Evolutionary conservation across 2,888 invertebrate species (phyloP), one percentile per base, ranked within the genome.

Genomic region (Mycalesis mineus): DNA sequence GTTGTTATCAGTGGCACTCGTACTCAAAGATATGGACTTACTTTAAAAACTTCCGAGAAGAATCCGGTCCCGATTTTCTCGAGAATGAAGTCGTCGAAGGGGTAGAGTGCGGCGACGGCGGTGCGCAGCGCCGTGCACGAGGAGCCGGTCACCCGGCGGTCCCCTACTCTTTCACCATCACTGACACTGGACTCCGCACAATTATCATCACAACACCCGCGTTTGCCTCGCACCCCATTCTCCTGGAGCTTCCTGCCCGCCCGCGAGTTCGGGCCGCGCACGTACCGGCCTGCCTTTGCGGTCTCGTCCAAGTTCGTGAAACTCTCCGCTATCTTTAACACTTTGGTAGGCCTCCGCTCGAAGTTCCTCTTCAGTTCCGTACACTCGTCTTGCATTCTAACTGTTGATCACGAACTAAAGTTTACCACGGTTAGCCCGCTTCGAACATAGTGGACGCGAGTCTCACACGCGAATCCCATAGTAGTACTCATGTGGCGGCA

Each of bases 31-130:
- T n/a, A 36, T 11, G 51, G 39, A 84, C 93, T 91, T 90, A 98
- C 98, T 95, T 98, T 98, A 90, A 96, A 98, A 63, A 98, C 98
- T 91, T 98, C 97, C 4, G 98, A 98, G 91, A 98, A 98, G 90
- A 98, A 98, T 65, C 98, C 98, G 51, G 94, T 92, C 48, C 98
- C 98, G 74, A 98, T 96, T 88, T 96, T 96, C 86, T 97, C 97
- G 80, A 95, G 93, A 68, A 94, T 92, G 86, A 98, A 98, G 91
- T 98, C 98, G 87, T 98, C 98, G 68, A 97, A 93, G 44, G 97
- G 94, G 79, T 97, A 96, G 54, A 98, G 91, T 42, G 96, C 95
- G 49, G 97, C 95, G 56, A 98, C 97, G 48, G 98, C 98, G 71
- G 96, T 96, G 76, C 95, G 93, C 53, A 98, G 90, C 41, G 98